Percentiles rank a stretch among this genome's conserved stretches.
These are phyloP conservation scores for Nymphicus hollandicus DNA, from an alignment of 2,113 vertebrate species.

Conservation along the genomic window DNA sequence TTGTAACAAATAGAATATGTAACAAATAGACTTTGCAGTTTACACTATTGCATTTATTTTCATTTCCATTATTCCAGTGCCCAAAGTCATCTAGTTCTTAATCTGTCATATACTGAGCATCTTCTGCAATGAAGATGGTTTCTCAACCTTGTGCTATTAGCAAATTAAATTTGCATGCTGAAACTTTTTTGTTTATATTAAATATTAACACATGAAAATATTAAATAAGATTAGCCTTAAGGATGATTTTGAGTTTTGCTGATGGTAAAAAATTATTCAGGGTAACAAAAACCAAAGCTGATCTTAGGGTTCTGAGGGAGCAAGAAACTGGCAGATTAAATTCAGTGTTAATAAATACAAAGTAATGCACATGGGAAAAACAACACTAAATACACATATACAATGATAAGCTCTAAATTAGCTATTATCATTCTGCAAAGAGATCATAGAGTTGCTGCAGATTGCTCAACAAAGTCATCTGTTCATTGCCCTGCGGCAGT, in stretches of 20 bases:
- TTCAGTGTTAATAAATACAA: slow-evolving; percentile 50
- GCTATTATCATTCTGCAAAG: slow-evolving; percentile 61
- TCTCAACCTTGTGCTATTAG: neutral
- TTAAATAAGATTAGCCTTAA: slow-evolving; percentile 42
- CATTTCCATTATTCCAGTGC: neutral
- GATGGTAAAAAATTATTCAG: slow-evolving; percentile 27
- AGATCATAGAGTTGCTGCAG: slow-evolving; percentile 30
- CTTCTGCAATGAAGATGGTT: neutral
- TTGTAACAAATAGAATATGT: neutral
- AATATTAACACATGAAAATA: slow-evolving; percentile 35
- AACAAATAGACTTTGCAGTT: neutral
- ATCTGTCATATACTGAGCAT: neutral
- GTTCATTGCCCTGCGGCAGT: slow-evolving; percentile 11
- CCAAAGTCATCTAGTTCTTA: slow-evolving; percentile 17
- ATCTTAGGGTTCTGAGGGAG: slow-evolving; percentile 37
- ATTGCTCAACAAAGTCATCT: slow-evolving; percentile 54
- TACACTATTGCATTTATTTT: neutral
- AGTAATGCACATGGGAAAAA: slow-evolving; percentile 47
- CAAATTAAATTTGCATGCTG: slow-evolving; percentile 1
- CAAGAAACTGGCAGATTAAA: slow-evolving; percentile 52
- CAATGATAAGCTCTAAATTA: slow-evolving; percentile 56
- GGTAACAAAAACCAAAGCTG: slow-evolving; percentile 15
- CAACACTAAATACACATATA: slow-evolving; percentile 60
- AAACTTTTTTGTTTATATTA: neutral
- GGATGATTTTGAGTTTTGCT: slow-evolving; percentile 14